phyloP scores from a whole-genome alignment of 2,797 vertebrate species.

The Phrynocephalus forsythii region DNA sequence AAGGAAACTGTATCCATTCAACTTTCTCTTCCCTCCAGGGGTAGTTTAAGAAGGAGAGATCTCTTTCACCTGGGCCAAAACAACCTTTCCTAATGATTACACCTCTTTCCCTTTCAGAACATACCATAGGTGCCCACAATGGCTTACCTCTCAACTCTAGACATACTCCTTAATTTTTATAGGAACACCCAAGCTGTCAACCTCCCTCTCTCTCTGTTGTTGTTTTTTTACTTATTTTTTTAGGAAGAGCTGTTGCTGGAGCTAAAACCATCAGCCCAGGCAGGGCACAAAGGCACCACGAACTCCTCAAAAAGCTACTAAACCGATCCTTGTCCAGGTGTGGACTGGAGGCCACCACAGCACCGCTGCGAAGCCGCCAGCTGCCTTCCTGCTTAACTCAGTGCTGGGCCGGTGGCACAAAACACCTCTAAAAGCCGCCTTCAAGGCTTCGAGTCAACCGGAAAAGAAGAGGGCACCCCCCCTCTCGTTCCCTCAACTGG shows the following conservation, averaged over 20 bases:
- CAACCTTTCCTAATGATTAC: neutral
- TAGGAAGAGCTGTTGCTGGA: neutral
- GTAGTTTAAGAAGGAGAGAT: slow-evolving; percentile 24
- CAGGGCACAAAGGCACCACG: neutral
- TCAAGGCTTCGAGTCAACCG: neutral
- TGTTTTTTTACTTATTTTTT: neutral
- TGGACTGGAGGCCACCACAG: neutral
- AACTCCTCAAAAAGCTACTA: slow-evolving; percentile 20
- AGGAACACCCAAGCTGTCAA: neutral
- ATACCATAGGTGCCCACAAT: no score
- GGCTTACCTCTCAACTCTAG: neutral
- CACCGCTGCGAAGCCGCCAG: neutral
- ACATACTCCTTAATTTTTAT: neutral
- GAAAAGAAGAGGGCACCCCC: neutral
- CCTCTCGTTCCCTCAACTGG: neutral
- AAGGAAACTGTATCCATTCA: slow-evolving; percentile 56
- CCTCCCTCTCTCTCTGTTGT: neutral
- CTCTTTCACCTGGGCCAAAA: neutral
- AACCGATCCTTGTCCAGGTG: neutral
- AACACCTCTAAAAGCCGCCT: neutral
- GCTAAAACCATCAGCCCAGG: neutral
- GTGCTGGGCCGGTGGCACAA: neutral
- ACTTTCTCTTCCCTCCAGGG: slow-evolving; percentile 46
- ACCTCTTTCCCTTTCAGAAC: neutral
- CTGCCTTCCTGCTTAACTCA: neutral